These are phyloP conservation scores for Aphaenogaster floridana DNA, from an alignment of 1,140 invertebrate species.

Conservation along the genomic window DNA sequence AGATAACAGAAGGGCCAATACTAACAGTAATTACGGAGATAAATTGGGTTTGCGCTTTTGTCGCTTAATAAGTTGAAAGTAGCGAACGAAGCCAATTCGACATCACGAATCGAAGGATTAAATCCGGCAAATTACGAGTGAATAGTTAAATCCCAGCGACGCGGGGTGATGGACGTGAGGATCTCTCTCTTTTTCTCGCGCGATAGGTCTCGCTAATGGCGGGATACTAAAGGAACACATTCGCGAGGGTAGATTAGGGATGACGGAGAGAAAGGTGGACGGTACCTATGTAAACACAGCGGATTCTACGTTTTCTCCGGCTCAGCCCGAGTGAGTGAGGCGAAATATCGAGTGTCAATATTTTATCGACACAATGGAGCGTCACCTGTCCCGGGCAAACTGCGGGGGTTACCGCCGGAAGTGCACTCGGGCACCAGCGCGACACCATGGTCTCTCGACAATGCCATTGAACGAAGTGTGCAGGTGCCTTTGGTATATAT, in stretches of 20 bases:
- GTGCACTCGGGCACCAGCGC: constrained; percentile 71
- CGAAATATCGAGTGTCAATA: constrained; percentile 83
- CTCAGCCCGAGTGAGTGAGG: constrained; percentile 38
- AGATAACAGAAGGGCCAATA: neutral
- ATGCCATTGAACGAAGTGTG: constrained; percentile 65
- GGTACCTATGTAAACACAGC: constrained; percentile 52
- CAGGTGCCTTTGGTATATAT: constrained; percentile 33
- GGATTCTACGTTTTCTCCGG: constrained; percentile 52
- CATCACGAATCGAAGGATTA: constrained; percentile 20
- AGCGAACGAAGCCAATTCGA: neutral
- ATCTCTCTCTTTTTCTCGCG: neutral
- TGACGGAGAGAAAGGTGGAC: neutral
- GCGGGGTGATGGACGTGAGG: neutral
- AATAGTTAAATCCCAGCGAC: constrained; percentile 8
- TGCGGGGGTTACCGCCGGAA: constrained; percentile 74
- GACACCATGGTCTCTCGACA: constrained; percentile 37
- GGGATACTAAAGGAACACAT: neutral
- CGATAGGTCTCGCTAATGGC: constrained; percentile 8
- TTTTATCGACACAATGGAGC: constrained; percentile 80
- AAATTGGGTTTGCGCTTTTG: neutral
- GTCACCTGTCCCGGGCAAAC: constrained; percentile 78
- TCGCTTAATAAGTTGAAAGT: constrained; percentile 6
- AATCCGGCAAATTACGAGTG: neutral
- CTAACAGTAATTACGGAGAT: neutral
- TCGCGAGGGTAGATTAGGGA: constrained; percentile 39